Base-by-base conservation (phyloP, 1,140 invertebrate genomes). In the Bombus superbus region DNA sequence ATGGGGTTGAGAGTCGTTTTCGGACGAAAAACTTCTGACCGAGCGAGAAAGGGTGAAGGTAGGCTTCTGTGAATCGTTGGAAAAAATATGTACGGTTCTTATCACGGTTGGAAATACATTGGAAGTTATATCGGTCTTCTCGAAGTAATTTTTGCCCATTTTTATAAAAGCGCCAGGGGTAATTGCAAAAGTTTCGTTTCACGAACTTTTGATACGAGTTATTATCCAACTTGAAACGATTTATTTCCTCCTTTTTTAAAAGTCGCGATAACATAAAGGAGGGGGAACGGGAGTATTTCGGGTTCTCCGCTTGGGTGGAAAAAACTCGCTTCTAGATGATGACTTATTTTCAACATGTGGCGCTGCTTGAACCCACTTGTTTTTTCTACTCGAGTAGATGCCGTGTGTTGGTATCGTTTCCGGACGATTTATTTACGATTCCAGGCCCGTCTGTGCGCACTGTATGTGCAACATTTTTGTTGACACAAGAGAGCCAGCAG, bases 351-450 rank as follows among this genome's bases (percentile, higher is more conserved):
- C 74, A 83, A 83, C 80, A 83, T 77, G 66, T 83, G 85, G 85
- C 71, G 73, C 71, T 53, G 28, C 69, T 66, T 42, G 73, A 35
- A 38, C 44, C 69, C 53, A 81, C 72, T 72, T 71, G 62, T 83
- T 77, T 83, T 73, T 73, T 73, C 68, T 77, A n/a, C 71, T 66
- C n/a, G 42, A 62, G 57, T 57, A 32, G 18, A 76, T 71, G 28
- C 77, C 64, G 40, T 22, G 64, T 10, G 71, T 18, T 47, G 66
- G 77, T 75, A 40, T 71, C 86, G 47, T 85, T 86, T 68, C 72
- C 64, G 83, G 72, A 75, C 53, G 72, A 86, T 77, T 88, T 90
- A 92, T 94, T 94, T 93, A 92, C 89, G 91, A 93, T 93, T 92
- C 91, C 84, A 85, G 82, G 83, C 91, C 87, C 90, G 92, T 92